These are phyloP conservation scores for Nyctibius grandis DNA, from an alignment of 2,797 vertebrate species.

Conservation along the genomic window DNA sequence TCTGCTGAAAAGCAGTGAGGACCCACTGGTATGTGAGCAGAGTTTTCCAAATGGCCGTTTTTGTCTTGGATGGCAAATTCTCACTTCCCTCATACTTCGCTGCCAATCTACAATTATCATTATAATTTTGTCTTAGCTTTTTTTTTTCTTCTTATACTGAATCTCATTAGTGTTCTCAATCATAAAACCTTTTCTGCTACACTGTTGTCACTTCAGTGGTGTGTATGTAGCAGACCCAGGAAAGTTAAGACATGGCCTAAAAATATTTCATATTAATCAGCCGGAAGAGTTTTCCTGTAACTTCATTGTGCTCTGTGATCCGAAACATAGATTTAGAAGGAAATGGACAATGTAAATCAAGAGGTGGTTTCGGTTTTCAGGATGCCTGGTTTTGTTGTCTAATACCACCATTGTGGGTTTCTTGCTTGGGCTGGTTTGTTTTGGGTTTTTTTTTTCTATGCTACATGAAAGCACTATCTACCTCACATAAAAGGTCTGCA, in stretches of 20 bases:
- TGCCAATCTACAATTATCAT: background rate
- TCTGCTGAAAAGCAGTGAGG: conserved; percentile 65
- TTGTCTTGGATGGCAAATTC: background rate
- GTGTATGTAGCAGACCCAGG: background rate
- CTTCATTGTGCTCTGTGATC: background rate
- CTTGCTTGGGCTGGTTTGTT: background rate
- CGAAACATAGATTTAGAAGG: background rate
- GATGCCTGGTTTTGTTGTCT: background rate
- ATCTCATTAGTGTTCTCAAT: background rate
- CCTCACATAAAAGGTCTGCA: background rate
- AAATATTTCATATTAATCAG: background rate
- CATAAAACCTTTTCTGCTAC: background rate
- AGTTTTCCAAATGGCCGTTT: background rate
- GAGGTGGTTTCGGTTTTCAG: background rate
- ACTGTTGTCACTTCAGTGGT: background rate
- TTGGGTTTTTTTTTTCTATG: background rate
- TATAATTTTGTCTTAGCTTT: background rate
- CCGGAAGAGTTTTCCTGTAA: background rate
- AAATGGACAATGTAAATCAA: background rate
- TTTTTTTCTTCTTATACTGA: background rate
- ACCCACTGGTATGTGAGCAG: background rate
- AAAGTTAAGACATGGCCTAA: background rate
- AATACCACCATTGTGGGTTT: background rate
- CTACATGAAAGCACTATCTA: background rate
- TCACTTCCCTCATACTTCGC: background rate